Conservation (phyloP, 2,797 vertebrate genomes). For the Poecilia picta region DNA sequence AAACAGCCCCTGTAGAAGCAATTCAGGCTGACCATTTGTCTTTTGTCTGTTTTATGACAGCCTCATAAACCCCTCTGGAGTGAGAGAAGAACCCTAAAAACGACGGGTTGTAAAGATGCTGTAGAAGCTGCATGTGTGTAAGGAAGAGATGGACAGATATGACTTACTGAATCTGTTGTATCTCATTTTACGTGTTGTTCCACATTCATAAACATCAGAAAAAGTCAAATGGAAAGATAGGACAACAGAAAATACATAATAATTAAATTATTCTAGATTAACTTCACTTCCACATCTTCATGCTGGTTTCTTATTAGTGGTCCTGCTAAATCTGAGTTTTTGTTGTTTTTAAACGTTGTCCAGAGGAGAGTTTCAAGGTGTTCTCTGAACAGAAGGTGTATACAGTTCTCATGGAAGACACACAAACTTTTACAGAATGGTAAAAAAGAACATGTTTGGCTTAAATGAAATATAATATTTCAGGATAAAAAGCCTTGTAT, state of each 20-base stretch:
- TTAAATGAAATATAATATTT: background rate
- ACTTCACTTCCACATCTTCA: conserved; percentile 18
- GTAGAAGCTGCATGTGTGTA: conserved; percentile 29
- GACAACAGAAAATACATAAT: conserved; percentile 50
- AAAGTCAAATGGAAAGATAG: conserved; percentile 53
- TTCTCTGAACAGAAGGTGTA: background rate
- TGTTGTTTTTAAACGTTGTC: background rate
- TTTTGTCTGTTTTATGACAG: conserved; percentile 68
- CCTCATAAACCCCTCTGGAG: conserved; percentile 55
- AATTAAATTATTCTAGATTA: conserved; percentile 40
- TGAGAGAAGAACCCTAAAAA: conserved; percentile 59
- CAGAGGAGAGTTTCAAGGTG: background rate
- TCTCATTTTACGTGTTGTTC: conserved; percentile 61
- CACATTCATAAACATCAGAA: conserved; percentile 55
- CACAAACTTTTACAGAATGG: background rate
- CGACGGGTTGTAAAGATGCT: conserved; percentile 51
- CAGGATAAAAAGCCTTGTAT: background rate
- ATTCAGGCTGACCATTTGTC: conserved; percentile 73
- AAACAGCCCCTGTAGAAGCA: conserved; percentile 46
- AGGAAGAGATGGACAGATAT: conserved; percentile 33
- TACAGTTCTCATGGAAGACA: background rate
- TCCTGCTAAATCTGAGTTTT: conserved; percentile 29
- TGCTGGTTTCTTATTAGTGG: conserved; percentile 30
- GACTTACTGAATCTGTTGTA: conserved; percentile 74
- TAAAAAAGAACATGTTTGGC: background rate